Conservation (phyloP, 2,797 vertebrate genomes). For the Remorina albescens region DNA sequence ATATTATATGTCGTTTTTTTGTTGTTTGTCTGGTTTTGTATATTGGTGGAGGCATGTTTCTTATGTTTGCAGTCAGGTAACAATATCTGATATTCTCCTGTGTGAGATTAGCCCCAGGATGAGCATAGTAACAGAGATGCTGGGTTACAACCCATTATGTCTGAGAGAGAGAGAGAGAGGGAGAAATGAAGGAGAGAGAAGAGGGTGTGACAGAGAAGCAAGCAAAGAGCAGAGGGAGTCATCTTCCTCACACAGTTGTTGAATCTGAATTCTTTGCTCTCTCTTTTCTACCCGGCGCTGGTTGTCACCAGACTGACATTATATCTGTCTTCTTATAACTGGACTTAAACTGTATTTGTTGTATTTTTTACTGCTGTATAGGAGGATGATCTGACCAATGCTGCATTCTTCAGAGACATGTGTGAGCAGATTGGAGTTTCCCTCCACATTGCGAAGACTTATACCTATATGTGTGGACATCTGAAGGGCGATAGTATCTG, state of each 20-base stretch:
- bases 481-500: conserved; percentile 13
- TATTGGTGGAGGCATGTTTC: conserved; percentile 33
- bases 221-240: conserved; percentile 52
- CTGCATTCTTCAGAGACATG: conserved; percentile 47
- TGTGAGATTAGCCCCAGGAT: conserved; percentile 54
- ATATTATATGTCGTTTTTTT: too few species aligned
- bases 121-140: conserved; percentile 59
- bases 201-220: conserved; percentile 69
- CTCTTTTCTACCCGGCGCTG: conserved; percentile 16
- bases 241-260: conserved; percentile 31
- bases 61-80: conserved; percentile 10
- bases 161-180: conserved; percentile 38
- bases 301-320: not conserved
- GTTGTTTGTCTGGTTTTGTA: conserved; percentile 9
- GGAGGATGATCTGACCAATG: conserved; percentile 50
- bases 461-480: conserved; percentile 9
- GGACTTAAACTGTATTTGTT: conserved; percentile 4
- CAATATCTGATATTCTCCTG: conserved; percentile 47
- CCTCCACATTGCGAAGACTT: conserved; percentile 35
- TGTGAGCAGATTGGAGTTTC: conserved; percentile 53
- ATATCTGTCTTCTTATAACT: not conserved
- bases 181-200: conserved; percentile 48
- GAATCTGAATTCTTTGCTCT: conserved; percentile 19
- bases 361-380: conserved; percentile 13
- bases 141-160: conserved; percentile 71